Percentiles rank a stretch among this genome's conserved stretches.
phyloP scores from a whole-genome alignment of 1,140 invertebrate genomes.

The Platorchestia sp. region DNA sequence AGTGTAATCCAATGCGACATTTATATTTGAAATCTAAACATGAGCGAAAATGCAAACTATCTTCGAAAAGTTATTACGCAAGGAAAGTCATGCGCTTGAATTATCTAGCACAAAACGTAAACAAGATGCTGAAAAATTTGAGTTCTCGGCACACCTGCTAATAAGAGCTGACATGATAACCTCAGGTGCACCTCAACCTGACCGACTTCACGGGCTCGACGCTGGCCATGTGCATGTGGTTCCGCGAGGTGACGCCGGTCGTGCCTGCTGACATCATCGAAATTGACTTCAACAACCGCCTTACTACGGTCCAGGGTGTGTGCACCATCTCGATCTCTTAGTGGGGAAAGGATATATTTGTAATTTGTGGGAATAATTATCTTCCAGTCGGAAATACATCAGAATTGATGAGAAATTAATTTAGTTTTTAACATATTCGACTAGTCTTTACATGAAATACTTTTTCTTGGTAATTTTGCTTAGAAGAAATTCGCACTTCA shows the following conservation, averaged over 20 bases:
- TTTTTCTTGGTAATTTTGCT: no score
- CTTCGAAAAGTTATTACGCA: not conserved
- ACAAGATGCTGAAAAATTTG: not conserved
- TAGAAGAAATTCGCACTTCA: no score
- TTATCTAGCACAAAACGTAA: not conserved
- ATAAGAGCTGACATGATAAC: no score
- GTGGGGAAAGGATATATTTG: not conserved
- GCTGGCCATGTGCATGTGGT: constrained; percentile 13
- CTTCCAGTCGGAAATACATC: not conserved
- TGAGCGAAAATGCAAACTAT: not conserved
- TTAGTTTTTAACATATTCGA: no score
- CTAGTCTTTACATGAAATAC: no score
- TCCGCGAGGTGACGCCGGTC: not conserved
- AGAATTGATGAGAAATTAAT: no score
- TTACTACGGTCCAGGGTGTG: constrained; percentile 14
- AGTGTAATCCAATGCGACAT: not conserved
- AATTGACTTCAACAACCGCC: not conserved
- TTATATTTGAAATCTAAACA: not conserved
- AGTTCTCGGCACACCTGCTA: not conserved
- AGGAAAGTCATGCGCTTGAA: not conserved
- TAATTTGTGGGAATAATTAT: not conserved
- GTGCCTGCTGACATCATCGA: not conserved
- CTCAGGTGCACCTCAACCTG: not conserved
- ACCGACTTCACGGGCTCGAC: not conserved
- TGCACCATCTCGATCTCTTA: not conserved